These are phyloP conservation scores for Zingel zingel DNA, from an alignment of 2,113 vertebrate species.

Conservation along the genomic window DNA sequence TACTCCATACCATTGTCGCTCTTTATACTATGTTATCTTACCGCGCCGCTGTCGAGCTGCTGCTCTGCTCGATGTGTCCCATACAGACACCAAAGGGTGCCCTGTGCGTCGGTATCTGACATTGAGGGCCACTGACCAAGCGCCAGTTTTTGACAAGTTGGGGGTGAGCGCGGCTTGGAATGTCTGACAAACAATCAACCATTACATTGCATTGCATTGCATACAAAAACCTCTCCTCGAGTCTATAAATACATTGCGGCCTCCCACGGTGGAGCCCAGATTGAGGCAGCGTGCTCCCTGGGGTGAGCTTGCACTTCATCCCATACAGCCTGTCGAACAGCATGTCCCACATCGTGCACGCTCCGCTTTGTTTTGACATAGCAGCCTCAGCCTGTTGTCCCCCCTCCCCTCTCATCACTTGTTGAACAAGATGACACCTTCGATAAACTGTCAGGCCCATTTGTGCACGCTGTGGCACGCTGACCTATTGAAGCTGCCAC, in stretches of 20 bases:
- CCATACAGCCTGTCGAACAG: slow-evolving; percentile 22
- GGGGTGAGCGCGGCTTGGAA: too few species aligned
- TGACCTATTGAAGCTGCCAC: slow-evolving; percentile 40
- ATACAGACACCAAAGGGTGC: too few species aligned
- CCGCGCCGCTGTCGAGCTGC: too few species aligned
- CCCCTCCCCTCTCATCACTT: slow-evolving; percentile 4
- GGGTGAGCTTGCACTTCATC: slow-evolving; percentile 41
- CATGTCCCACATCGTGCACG: slow-evolving; percentile 19
- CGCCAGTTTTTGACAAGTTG: too few species aligned
- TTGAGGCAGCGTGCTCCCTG: slow-evolving; percentile 22
- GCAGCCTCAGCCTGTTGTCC: not conserved
- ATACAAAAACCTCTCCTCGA: slow-evolving; percentile 6
- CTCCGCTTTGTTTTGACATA: slow-evolving; percentile 33
- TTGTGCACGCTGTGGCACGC: not conserved
- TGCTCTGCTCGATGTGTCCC: too few species aligned
- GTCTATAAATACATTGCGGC: slow-evolving; percentile 46
- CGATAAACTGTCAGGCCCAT: slow-evolving; percentile 6
- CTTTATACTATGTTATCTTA: too few species aligned
- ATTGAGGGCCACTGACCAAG: too few species aligned
- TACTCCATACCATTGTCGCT: too few species aligned
- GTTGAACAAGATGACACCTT: slow-evolving; percentile 39
- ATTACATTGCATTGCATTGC: not conserved
- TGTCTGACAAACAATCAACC: slow-evolving; percentile 8
- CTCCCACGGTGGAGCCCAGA: slow-evolving; percentile 42
- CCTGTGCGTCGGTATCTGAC: too few species aligned